Base-by-base conservation (phyloP, 2,797 vertebrate species). In the Muraenolepis orangiensis region DNA sequence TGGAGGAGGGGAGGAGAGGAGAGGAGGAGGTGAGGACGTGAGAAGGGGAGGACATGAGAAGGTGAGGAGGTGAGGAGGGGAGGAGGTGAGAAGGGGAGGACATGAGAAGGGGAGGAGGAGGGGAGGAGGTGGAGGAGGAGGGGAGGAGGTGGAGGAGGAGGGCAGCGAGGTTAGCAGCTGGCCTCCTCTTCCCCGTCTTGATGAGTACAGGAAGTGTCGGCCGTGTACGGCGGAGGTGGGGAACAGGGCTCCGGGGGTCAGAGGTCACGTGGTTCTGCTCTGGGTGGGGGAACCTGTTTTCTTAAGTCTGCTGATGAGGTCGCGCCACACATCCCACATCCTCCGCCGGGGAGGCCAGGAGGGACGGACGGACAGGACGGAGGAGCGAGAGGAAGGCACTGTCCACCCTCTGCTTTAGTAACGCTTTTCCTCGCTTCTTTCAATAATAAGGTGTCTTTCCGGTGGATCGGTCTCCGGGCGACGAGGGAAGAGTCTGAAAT, bases 171-270 rank as follows among this genome's bases (percentile, higher is more conserved):
- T 83, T 71, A 81, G 84, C 88, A 88, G 87, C 85, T 85, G 85
- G 82, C 80, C 84, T 68, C 69, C 66, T 79, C 81, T 86, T 87
- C 82, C 84, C 75, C 1, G 74, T 75, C 82, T 80, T 86, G 81
- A 89, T 81, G 86, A 85, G 83, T 66, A 72, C 80, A 90, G 91
- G 91, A 93, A 92, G 85, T 87, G 84, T 88, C 72, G 8, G 76
- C 28, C 77, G 3, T 84, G 87, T 89, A 77, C 69, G 71, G 79
- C 74, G 77, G 87, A 90, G 78, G 80, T 64, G 69, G 72, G 29
- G 69, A 82, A 85, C 86, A 86, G 86, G 90, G 85, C 84, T 84
- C 78, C n/a, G 36, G 68, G 86, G 68, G 86, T 77, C 82, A 79
- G 78, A 89, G 88, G 89, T 84, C 84, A 14, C 13, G 69, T 69